Percentiles rank a stretch among this genome's conserved stretches.
Evolutionary conservation across 2,888 invertebrate species (phyloP).

Genomic region (Philonicus albiceps): DNA sequence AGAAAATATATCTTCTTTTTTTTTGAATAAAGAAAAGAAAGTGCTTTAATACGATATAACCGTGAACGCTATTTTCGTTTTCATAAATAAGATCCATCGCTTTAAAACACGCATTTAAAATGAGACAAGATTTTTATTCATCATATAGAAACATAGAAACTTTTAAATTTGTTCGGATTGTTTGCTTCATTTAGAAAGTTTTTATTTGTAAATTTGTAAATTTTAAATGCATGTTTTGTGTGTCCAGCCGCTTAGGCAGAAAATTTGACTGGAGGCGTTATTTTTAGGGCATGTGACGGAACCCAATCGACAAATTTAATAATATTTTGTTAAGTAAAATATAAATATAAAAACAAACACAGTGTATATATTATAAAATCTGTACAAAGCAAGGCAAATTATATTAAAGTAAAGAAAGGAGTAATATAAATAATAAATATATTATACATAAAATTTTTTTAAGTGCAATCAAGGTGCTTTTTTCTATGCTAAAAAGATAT

Average conservation of each 20-base stretch:
- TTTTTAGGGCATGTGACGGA: conserved; percentile 34
- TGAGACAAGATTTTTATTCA: background rate
- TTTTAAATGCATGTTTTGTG: conserved; percentile 33
- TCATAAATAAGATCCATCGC: background rate
- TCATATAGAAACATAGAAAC: background rate
- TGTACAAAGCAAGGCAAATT: conserved; percentile 28
- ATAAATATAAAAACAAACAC: background rate
- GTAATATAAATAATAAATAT: background rate
- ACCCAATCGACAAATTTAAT: conserved; percentile 30
- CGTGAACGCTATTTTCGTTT: background rate
- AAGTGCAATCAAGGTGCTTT: conserved; percentile 48
- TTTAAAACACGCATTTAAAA: conserved; percentile 33
- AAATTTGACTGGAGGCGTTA: background rate
- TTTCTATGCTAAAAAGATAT: conserved; percentile 44
- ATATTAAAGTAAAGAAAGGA: conserved; percentile 18
- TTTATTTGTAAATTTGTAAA: background rate
- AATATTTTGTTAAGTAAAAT: conserved; percentile 31
- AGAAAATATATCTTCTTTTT: background rate
- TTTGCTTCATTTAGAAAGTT: background rate
- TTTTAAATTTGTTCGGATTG: background rate
- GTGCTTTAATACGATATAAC: background rate
- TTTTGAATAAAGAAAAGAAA: background rate
- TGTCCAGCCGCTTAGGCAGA: background rate
- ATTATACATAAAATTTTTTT: conserved; percentile 41
- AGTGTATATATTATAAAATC: conserved; percentile 27